A percentile compares a stretch with the other conserved stretches of the same genome.
phyloP scores from a whole-genome alignment of 2,888 invertebrate species.

The Aphodius sticticus region DNA sequence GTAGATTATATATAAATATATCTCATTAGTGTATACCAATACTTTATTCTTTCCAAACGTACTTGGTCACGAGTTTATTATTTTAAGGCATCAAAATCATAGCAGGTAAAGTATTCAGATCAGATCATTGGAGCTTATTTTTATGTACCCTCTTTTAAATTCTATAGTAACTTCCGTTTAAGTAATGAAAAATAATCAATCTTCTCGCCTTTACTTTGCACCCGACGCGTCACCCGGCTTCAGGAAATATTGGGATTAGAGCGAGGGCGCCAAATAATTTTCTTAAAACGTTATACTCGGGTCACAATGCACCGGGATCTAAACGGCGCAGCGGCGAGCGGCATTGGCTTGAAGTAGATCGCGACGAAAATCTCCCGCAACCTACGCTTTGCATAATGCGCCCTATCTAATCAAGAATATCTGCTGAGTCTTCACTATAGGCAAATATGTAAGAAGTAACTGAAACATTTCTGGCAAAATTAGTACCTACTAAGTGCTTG shows the following conservation, averaged over 20 bases:
- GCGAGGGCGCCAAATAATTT: conserved; percentile 29
- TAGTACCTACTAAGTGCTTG: too few relatives aligned
- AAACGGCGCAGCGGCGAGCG: background rate
- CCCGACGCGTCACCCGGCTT: background rate
- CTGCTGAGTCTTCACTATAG: too few relatives aligned
- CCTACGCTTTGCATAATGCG: background rate
- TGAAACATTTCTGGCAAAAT: too few relatives aligned
- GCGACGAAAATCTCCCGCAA: background rate
- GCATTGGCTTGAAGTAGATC: background rate
- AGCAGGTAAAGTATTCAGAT: background rate
- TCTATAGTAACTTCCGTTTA: conserved; percentile 35
- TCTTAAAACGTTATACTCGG: conserved; percentile 29
- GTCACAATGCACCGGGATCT: background rate
- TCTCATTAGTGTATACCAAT: too few relatives aligned
- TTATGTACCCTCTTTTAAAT: conserved; percentile 35
- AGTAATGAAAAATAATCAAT: conserved; percentile 42
- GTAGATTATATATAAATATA: too few relatives aligned
- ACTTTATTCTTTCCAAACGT: too few relatives aligned
- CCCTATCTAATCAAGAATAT: background rate
- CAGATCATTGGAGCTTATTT: background rate
- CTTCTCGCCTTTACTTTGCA: conserved; percentile 32
- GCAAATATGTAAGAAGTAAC: too few relatives aligned
- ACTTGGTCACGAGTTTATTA: too few relatives aligned
- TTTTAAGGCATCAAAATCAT: too few relatives aligned
- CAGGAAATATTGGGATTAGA: conserved; percentile 27